Conservation (phyloP, 2,888 invertebrate genomes). For the Meliscaeva auricollis region DNA sequence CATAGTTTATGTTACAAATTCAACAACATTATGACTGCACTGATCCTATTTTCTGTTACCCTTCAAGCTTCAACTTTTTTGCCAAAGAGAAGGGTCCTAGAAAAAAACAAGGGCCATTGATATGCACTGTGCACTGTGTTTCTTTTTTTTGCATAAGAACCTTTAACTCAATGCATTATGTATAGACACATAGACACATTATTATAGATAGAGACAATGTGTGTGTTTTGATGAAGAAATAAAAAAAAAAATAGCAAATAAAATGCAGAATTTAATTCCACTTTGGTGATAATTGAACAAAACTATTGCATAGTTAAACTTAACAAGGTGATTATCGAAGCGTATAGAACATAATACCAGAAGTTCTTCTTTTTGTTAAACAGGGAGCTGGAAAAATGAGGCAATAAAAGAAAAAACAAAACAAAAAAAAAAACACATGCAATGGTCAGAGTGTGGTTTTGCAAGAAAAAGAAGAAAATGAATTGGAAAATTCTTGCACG, state of each 20-base stretch:
- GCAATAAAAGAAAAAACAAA: not conserved
- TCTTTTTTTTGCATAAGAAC: not conserved
- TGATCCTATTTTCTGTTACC: constrained; percentile 38
- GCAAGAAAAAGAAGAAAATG: constrained; percentile 7
- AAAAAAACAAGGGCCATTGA: constrained; percentile 1
- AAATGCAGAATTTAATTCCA: constrained; percentile 57
- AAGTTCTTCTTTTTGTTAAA: constrained; percentile 12
- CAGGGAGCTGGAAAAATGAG: not conserved
- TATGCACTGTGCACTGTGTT: too few relatives aligned
- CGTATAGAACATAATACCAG: constrained; percentile 57
- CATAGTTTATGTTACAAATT: constrained; percentile 8
- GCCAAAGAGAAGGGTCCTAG: constrained; percentile 15
- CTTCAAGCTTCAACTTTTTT: constrained; percentile 11
- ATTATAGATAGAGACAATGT: too few relatives aligned
- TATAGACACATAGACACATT: constrained; percentile 15
- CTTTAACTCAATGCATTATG: not conserved
- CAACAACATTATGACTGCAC: constrained; percentile 40
- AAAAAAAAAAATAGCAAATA: constrained; percentile 36
- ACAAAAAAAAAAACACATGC: constrained; percentile 6
- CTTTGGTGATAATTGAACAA: constrained; percentile 74
- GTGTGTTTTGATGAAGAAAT: constrained; percentile 67
- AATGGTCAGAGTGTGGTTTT: constrained; percentile 33
- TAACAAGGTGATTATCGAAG: constrained; percentile 64
- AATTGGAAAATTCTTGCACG: constrained; percentile 32
- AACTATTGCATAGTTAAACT: constrained; percentile 66